Percentiles rank a stretch among this genome's conserved stretches.
Evolutionary conservation across 2,888 invertebrate genomes (phyloP).

Genomic region (Nymphalis urticae): DNA sequence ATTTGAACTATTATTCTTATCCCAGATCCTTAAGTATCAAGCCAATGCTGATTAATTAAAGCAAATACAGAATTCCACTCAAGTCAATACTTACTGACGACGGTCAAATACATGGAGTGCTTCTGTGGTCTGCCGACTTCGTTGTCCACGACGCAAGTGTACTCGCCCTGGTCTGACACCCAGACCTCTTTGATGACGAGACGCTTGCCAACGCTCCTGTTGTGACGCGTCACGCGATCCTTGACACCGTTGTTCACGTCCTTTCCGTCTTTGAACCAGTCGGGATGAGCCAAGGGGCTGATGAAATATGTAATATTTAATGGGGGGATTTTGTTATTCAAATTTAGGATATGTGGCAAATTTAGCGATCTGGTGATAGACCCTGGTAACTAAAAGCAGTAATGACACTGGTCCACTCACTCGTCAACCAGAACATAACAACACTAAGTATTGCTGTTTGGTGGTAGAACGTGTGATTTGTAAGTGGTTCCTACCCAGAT

Average conservation of each 20-base stretch:
- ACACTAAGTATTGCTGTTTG: too few species aligned
- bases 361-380: too few species aligned
- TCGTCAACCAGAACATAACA: too few species aligned
- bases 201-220: constrained; percentile 64
- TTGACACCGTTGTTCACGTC: constrained; percentile 52
- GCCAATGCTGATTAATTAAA: too few species aligned
- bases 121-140: constrained; percentile 55
- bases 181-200: constrained; percentile 61
- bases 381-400: too few species aligned
- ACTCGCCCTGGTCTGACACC: constrained; percentile 58
- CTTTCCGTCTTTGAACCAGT: constrained; percentile 65
- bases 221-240: constrained; percentile 63
- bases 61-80: too few species aligned
- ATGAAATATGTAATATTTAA: not conserved
- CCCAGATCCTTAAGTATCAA: too few species aligned
- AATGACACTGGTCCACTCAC: too few species aligned
- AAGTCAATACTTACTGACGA: constrained; percentile 57
- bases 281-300: constrained; percentile 65
- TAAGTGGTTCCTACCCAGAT: not conserved
- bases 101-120: constrained; percentile 57
- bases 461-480: too few species aligned
- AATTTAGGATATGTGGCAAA: too few species aligned
- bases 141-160: constrained; percentile 62
- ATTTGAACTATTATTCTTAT: too few species aligned
- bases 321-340: not conserved